Evolutionary conservation across 2,113 vertebrate species (phyloP), one percentile per base, ranked within the genome.

Genomic region (Pterocles burchelli): DNA sequence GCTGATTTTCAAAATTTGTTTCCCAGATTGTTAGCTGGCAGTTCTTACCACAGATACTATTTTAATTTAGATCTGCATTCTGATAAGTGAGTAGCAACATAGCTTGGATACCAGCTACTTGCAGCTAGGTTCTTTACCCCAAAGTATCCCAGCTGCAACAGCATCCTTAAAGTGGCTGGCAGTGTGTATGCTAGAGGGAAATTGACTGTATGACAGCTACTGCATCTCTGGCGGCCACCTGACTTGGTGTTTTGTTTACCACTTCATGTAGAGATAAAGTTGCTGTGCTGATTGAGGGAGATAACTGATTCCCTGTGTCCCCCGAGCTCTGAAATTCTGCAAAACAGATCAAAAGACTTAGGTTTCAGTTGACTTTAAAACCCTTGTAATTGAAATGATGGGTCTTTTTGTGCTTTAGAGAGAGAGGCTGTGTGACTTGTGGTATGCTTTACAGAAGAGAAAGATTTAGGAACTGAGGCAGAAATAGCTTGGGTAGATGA

Each of bases 231-330:
- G 67, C 80, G 45, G 29, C 45, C 52, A 46, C 16, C 26, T 4
- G 7, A 45, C 62, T 71, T 96, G 93, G 49, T 74, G 2, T 29
- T 87, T 87, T 89, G 55, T 93, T 96, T 97, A 70, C 59, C 46
- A 38, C n/a, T 84, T 96, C 79, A 91, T 20, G 63, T 46, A 76
- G 45, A 71, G 59, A 51, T 95, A 96, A 97, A 87, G 77, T 79
- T 96, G 61, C 71, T 88, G 31, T 89, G 79, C 90, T 95, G 91
- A 90, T 88, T 76, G 86, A 95, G 62, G 92, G 91, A 89, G 68
- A 17, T 45, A 84, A 54, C 46, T 66, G 58, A 34, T 71, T 75
- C 21, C 13, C 28, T 54, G 9, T 66, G 57, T 81, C 43, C 51
- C 87, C 31, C 0, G 0, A 74, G 65, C 73, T 71, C 68, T 58